Base-by-base conservation (phyloP, 2,888 invertebrate species). In the Ophion slaviceki region DNA sequence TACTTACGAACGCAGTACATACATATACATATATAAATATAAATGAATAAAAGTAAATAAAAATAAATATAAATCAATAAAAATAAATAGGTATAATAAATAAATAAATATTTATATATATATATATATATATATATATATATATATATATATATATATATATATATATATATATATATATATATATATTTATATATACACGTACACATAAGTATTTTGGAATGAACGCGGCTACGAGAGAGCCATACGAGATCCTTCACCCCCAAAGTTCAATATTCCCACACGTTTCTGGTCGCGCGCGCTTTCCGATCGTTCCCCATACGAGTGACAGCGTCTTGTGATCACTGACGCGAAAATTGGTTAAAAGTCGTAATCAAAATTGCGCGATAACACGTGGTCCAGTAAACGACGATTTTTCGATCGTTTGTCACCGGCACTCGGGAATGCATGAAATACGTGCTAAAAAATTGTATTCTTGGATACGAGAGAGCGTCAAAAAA, bases 271-370 rank as follows among this genome's bases (percentile, higher is more conserved):
- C n/a, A 78, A 70, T 68, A 67, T 24, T 67, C 66, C 64, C 62
- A 40, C 66, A 36, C 67, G 59, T 32, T 61, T 59, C 57, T 17
- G 14, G 45, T 76, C 24, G 24, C 53, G 57, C 64, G 62, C 45
- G 6, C 45, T 45, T 61, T 64, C 57, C 53, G 40, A 62, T 14
- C 64, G 64, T n/a, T 5, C 53, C 32, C n/a, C 20, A 36, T 59
- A 11, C 76, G 68, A 75, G 75, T 82, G 68, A 59, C 59, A 66
- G 66, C 61, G 36, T 62, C 40, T 45, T 47, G 62, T 64, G 20
- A 47, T 64, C 62, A n/a, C 53, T 28, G n/a, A n/a, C n/a, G 7
- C 53, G 28, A 53, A 36, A 32, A 59, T 57, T 59, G 28, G 20
- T 17, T 17, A 32, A 11, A 53, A 53, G 0, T 7, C 7, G 3